Conservation (phyloP, 2,888 invertebrate genomes). For the Buathra laborator region DNA sequence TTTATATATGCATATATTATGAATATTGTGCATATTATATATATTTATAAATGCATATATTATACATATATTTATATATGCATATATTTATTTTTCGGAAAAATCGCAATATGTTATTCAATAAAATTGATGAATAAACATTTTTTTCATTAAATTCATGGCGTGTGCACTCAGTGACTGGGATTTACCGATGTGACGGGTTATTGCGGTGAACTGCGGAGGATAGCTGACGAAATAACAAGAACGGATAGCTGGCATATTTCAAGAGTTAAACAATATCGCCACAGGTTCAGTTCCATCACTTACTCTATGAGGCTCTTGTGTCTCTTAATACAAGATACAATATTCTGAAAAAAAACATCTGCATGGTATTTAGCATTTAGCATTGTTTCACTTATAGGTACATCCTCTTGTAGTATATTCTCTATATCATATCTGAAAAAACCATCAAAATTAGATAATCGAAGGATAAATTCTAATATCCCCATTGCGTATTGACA, state of each 20-base stretch:
- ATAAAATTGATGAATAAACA: no score
- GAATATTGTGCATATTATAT: no score
- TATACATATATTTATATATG: no score
- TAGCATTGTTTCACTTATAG: neutral
- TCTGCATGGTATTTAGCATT: neutral
- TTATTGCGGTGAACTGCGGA: no score
- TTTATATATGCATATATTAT: no score
- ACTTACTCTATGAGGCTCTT: constrained; percentile 21
- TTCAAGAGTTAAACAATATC: neutral
- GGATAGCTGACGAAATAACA: no score
- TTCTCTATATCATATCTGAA: constrained; percentile 16
- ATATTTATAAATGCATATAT: no score
- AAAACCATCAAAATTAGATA: neutral
- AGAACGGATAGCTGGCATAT: neutral
- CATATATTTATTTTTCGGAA: no score
- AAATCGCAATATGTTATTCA: no score
- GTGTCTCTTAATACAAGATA: constrained; percentile 19
- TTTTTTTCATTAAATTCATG: no score
- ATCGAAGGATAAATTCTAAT: neutral
- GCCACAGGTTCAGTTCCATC: neutral
- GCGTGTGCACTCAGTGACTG: no score
- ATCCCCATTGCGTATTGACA: neutral
- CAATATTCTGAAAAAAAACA: constrained; percentile 2
- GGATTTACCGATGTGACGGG: no score
- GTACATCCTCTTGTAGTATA: neutral